Percentiles rank a stretch among this genome's conserved stretches.
Conservation (phyloP, 2,888 invertebrate genomes). For the Colostygia pectinataria region DNA sequence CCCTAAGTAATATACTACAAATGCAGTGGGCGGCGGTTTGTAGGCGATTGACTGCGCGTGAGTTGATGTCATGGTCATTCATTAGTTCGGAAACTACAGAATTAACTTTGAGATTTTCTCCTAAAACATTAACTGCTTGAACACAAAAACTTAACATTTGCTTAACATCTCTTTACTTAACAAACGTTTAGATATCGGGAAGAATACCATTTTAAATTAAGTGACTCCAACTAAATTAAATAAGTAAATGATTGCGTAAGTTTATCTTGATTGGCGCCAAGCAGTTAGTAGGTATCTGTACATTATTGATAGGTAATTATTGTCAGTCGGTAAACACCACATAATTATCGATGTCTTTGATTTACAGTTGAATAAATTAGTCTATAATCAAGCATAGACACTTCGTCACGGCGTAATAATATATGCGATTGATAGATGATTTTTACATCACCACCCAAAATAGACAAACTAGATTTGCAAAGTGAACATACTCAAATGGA, state of each 20-base stretch:
- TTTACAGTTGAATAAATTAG: constrained; percentile 29
- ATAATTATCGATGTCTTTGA: constrained; percentile 16
- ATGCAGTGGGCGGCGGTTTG: constrained; percentile 55
- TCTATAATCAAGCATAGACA: constrained; percentile 25
- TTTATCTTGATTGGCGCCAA: constrained; percentile 22
- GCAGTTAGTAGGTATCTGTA: constrained; percentile 17
- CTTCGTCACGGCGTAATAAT: constrained; percentile 19
- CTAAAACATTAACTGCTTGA: constrained; percentile 20
- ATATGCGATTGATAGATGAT: constrained; percentile 26
- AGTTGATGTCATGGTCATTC: constrained; percentile 68
- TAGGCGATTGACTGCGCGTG: constrained; percentile 62
- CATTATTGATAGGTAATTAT: constrained; percentile 19
- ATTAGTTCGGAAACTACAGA: constrained; percentile 45
- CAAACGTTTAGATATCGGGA: constrained; percentile 5
- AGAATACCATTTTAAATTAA: constrained; percentile 1
- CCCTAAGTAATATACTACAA: constrained; percentile 51
- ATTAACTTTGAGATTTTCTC: constrained; percentile 30
- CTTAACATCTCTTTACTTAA: constrained; percentile 13
- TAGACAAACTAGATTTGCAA: constrained; percentile 30
- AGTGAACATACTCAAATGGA: constrained; percentile 15
- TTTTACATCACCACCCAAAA: constrained; percentile 32
- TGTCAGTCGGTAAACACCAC: constrained; percentile 15
- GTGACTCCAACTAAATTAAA: constrained; percentile 2
- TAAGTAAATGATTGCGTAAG: constrained; percentile 17
- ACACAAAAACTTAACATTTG: constrained; percentile 18